Evolutionary conservation across 2,113 vertebrate genomes (phyloP), one percentile per base, ranked within the genome.

Genomic region (Ceyx cyanopectus): DNA sequence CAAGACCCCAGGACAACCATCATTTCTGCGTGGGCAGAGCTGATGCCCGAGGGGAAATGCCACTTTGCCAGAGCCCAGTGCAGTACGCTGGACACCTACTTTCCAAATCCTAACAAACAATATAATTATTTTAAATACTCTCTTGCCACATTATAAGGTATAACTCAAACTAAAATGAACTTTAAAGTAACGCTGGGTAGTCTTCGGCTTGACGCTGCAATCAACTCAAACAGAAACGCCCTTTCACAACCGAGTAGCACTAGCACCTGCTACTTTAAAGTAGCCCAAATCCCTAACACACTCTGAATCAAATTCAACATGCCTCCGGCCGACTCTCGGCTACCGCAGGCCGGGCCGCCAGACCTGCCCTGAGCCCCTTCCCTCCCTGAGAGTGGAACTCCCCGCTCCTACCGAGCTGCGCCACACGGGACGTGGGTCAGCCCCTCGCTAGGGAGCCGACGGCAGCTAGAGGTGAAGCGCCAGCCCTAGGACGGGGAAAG

Each of bases 391-490:
- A 2, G 61, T 27, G 20, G 22, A 14, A 27, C 77, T 29, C 15
- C 22, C 11, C 18, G 19, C 19, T 40, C 10, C 43, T 8, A 23
- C 14, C 34, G 18, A 32, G 12, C 37, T 18, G 76, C 46, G 5
- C n/a, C 78, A 58, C 43, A 34, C 29, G 14, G 40, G 8, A 32
- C 6, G 16, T 2, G 5, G 18, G 10, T 34, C 26, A 3, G 9
- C 2, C 24, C 7, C 80, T 61, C 56, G 13, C 57, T 68, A 34
- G 50, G 60, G 1, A 46, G 1, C 57, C 16, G 5, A 2, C 0
- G 4, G 13, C 23, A 5, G 37, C 22, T 6, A 18, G 2, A 34
- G 1, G 9, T 0, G 4, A 4, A n/a, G 6, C 29, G 3, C 12
- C 37, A 5, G 2, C 12, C 12, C 41, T 9, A 10, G 3, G 2